phyloP scores from a whole-genome alignment of 2,797 vertebrate genomes.

The Melanotaenia trifasciata region DNA sequence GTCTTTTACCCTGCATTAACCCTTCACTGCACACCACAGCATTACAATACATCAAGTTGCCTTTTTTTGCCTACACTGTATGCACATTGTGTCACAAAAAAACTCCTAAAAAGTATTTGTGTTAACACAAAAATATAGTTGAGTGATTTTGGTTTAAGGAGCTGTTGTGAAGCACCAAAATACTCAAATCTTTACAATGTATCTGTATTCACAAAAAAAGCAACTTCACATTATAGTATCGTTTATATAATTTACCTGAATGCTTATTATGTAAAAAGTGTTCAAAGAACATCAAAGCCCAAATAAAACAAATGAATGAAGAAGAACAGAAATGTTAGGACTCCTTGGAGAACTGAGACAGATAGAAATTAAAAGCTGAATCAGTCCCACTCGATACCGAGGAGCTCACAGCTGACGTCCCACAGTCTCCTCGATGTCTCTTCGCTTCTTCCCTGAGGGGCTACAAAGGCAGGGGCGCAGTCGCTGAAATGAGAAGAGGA shows the following conservation, averaged over 20 bases:
- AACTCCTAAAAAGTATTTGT: slow-evolving; percentile 56
- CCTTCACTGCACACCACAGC: slow-evolving; percentile 66
- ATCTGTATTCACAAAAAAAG: slow-evolving; percentile 69
- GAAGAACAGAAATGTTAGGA: slow-evolving; percentile 30
- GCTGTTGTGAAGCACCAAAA: slow-evolving; percentile 48
- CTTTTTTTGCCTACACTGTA: slow-evolving; percentile 61
- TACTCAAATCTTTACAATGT: slow-evolving; percentile 50
- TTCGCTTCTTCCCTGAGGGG: slow-evolving; percentile 87
- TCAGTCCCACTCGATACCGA: slow-evolving; percentile 90
- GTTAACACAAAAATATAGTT: slow-evolving; percentile 44
- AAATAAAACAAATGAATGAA: slow-evolving; percentile 43
- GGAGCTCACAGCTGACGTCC: slow-evolving; percentile 91
- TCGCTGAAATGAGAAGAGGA: slow-evolving; percentile 81
- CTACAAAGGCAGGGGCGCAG: slow-evolving; percentile 88
- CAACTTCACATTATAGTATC: slow-evolving; percentile 68
- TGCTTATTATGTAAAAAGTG: slow-evolving; percentile 53
- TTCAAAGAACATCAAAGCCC: slow-evolving; percentile 52
- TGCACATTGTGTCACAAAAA: slow-evolving; percentile 72
- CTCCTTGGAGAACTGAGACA: slow-evolving; percentile 33
- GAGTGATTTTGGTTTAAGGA: slow-evolving; percentile 47
- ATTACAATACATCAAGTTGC: slow-evolving; percentile 55
- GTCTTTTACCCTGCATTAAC: slow-evolving; percentile 76
- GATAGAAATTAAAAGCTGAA: slow-evolving; percentile 18
- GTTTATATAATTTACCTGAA: slow-evolving; percentile 62
- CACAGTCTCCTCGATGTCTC: slow-evolving; percentile 89